phyloP scores from a whole-genome alignment of 2,797 vertebrate species.

The Ateles fusciceps region DNA sequence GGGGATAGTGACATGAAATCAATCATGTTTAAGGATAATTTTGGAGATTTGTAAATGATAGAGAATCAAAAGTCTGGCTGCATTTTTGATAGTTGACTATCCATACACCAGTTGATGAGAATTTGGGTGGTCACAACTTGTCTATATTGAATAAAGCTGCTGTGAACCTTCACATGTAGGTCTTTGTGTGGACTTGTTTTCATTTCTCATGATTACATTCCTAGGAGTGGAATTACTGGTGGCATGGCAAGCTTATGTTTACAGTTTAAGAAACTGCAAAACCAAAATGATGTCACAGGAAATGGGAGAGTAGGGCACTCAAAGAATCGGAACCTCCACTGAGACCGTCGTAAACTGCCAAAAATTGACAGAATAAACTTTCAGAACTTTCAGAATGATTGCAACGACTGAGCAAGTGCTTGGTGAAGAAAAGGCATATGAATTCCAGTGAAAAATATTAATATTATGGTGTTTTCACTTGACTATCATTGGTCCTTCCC shows the following conservation, averaged over 20 bases:
- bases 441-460: background rate
- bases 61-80: background rate
- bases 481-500: background rate
- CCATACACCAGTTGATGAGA: background rate
- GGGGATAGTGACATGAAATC: background rate
- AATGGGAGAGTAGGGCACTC: background rate
- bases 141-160: background rate
- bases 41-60: background rate
- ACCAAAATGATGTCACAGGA: background rate
- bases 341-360: background rate
- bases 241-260: background rate
- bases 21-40: background rate
- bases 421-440: background rate
- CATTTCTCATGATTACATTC: background rate
- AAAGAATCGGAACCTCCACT: background rate
- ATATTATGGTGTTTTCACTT: background rate
- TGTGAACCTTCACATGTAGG: background rate
- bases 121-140: background rate
- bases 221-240: background rate
- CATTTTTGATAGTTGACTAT: background rate
- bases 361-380: background rate
- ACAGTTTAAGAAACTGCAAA: background rate
- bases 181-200: background rate
- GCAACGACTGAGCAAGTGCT: background rate
- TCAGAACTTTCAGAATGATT: too few relatives aligned